phyloP scores from a whole-genome alignment of 2,888 invertebrate genomes.

The Sthenelais limicola region DNA sequence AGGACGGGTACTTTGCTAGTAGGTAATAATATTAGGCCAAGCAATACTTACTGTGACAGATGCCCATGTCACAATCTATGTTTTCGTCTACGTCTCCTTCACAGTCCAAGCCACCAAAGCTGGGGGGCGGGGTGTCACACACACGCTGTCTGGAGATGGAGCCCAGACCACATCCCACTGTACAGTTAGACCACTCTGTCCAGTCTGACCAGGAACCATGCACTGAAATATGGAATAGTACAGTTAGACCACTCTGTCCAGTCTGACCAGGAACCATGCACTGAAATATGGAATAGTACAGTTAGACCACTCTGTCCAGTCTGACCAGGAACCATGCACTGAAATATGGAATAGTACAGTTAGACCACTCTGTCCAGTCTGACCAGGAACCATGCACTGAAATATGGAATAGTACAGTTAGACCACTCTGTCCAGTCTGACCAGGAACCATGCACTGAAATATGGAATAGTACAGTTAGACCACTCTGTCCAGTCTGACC shows the following conservation, averaged over 20 bases:
- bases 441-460: too few species aligned
- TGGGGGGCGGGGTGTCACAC: neutral
- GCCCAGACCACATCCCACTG: neutral
- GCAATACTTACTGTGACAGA: slow-evolving; percentile 26
- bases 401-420: too few species aligned
- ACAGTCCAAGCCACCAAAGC: neutral
- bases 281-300: too few species aligned
- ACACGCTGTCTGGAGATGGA: too few species aligned
- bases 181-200: slow-evolving; percentile 10
- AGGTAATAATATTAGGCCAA: neutral
- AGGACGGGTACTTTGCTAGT: too few species aligned
- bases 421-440: too few species aligned
- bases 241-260: slow-evolving; percentile 16
- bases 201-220: slow-evolving; percentile 10
- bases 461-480: too few species aligned
- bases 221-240: too few species aligned
- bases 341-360: too few species aligned
- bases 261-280: neutral
- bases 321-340: too few species aligned
- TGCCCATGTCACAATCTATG: neutral
- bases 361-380: slow-evolving; percentile 6
- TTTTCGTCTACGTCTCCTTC: neutral
- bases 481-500: too few species aligned
- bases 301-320: slow-evolving; percentile 4
- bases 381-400: too few species aligned